These are phyloP conservation scores for Parazoanthus darwini DNA, from an alignment of 92 coral and sea anemone species.

Conservation along the genomic window DNA sequence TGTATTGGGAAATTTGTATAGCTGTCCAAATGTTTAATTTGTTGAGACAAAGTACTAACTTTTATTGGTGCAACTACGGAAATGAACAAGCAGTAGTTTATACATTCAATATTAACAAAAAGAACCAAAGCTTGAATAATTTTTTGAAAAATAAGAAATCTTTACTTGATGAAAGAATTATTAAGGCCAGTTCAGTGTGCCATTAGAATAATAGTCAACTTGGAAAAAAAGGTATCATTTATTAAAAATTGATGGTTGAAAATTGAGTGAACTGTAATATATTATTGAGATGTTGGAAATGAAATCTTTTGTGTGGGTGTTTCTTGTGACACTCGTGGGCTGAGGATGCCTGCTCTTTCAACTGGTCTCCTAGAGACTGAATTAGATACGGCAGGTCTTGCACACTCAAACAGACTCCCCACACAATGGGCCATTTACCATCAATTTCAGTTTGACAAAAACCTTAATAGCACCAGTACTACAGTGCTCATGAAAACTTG, in stretches of 20 bases:
- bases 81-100: neutral
- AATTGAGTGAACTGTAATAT: neutral
- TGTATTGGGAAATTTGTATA: neutral
- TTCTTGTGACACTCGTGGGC: neutral
- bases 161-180: too few relatives aligned
- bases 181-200: too few relatives aligned
- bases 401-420: neutral
- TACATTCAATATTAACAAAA: too few relatives aligned
- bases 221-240: neutral
- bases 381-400: neutral
- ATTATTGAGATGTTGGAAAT: neutral
- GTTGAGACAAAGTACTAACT: too few relatives aligned
- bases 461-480: neutral
- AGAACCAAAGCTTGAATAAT: too few relatives aligned
- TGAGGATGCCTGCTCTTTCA: neutral
- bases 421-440: neutral
- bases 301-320: slow-evolving; percentile 1
- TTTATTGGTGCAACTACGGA: neutral
- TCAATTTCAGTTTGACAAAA: neutral
- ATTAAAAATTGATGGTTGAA: neutral
- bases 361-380: slow-evolving; percentile 5
- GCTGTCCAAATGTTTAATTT: neutral
- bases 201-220: neutral
- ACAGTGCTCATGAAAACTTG: neutral
- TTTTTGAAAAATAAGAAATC: too few relatives aligned